Evolutionary conservation across 2,888 invertebrate species (phyloP).

Genomic region (Mesorhabditis sp.): DNA sequence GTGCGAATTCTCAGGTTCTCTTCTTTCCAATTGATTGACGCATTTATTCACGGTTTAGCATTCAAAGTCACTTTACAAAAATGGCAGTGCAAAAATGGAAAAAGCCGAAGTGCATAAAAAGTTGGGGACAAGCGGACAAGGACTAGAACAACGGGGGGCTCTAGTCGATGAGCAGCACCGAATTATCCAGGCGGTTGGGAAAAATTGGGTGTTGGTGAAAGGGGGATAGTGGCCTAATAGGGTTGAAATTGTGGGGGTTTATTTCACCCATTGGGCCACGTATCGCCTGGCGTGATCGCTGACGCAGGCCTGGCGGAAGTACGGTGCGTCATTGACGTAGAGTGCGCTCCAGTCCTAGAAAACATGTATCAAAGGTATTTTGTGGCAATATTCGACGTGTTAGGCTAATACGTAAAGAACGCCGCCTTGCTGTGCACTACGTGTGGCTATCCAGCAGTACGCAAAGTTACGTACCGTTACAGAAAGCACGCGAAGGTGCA

Average conservation of each 20-base stretch:
- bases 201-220: no score
- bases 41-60: neutral
- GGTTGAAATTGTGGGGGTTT: neutral
- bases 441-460: no score
- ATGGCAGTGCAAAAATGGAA: neutral
- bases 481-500: no score
- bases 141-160: neutral
- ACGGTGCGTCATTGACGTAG: constrained; percentile 4
- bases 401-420: no score
- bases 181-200: neutral
- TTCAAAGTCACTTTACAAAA: neutral
- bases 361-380: no score
- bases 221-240: no score
- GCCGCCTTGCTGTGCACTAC: no score
- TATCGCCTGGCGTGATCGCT: neutral
- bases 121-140: neutral
- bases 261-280: constrained; percentile 3
- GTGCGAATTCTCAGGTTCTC: neutral
- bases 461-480: no score
- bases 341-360: constrained; percentile 2
- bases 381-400: no score
- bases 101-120: neutral
- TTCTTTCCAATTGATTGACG: neutral
- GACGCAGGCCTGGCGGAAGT: neutral
- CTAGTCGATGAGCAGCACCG: neutral